phyloP scores from a whole-genome alignment of 2,797 vertebrate species.

The Fringilla coelebs region DNA sequence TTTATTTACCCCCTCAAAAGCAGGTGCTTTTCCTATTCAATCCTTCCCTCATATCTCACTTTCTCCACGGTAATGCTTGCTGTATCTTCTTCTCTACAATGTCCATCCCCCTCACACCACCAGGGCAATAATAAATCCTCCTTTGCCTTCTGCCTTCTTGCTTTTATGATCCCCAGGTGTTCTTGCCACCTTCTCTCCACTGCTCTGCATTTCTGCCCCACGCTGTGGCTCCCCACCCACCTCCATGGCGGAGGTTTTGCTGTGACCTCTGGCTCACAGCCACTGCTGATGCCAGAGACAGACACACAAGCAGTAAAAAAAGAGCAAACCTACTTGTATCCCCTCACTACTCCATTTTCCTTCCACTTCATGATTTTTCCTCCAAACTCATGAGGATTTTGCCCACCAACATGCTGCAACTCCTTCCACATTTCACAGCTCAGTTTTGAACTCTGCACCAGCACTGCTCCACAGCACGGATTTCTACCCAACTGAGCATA shows the following conservation, averaged over 20 bases:
- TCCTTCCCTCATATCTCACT: background rate
- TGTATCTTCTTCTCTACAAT: background rate
- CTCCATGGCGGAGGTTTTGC: background rate
- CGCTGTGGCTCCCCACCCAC: accelerated
- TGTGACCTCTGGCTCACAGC: background rate
- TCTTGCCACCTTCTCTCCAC: background rate
- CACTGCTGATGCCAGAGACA: background rate
- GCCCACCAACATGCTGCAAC: accelerated
- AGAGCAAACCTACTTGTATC: background rate
- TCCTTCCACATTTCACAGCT: background rate
- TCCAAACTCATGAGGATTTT: background rate
- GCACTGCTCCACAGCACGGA: background rate
- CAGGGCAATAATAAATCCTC: background rate
- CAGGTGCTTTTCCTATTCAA: background rate
- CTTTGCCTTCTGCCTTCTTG: background rate
- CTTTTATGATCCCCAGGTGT: background rate
- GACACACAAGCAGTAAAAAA: background rate
- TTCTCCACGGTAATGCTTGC: background rate
- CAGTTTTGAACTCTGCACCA: background rate
- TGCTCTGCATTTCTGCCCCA: background rate
- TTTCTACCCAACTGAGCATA: background rate
- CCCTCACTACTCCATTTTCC: background rate
- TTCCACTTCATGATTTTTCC: background rate
- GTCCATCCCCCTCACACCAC: background rate
- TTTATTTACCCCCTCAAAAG: background rate